Evolutionary conservation across 2,113 vertebrate genomes (phyloP).

Genomic region (Lonchura striata): DNA sequence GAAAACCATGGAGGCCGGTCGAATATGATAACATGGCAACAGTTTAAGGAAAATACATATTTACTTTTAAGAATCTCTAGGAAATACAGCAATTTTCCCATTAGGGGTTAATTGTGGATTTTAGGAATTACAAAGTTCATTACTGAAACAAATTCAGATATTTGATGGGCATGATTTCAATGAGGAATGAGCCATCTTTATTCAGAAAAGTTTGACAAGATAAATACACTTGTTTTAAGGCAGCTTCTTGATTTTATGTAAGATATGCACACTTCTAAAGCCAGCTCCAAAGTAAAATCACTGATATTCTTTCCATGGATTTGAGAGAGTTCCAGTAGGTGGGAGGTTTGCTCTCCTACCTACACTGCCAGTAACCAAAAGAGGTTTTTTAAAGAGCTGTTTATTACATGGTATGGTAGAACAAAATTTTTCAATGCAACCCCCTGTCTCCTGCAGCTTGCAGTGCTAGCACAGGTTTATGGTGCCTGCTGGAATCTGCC

Average conservation of each 20-base stretch:
- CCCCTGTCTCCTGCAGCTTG: conserved; percentile 21
- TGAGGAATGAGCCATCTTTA: not conserved
- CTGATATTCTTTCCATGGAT: conserved; percentile 54
- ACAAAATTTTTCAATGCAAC: conserved; percentile 35
- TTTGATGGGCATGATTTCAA: not conserved
- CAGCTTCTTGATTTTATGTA: not conserved
- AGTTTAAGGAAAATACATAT: not conserved
- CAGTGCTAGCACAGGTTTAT: not conserved
- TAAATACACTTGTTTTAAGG: not conserved
- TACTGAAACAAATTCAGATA: not conserved
- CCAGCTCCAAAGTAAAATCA: not conserved
- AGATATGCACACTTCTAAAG: not conserved
- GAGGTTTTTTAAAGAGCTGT: conserved; percentile 61
- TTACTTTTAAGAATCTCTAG: not conserved
- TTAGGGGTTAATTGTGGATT: not conserved
- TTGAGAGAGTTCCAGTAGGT: conserved; percentile 55
- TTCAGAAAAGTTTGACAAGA: not conserved
- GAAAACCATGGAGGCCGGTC: not conserved
- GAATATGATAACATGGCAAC: not conserved
- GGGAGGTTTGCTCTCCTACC: conserved; percentile 50
- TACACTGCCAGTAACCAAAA: conserved; percentile 50
- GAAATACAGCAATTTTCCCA: not conserved
- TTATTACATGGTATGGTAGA: conserved; percentile 50
- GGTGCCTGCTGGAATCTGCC: not conserved
- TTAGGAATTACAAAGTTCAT: not conserved